phyloP scores from a whole-genome alignment of 2,797 vertebrate species.

The Crotalus adamanteus region DNA sequence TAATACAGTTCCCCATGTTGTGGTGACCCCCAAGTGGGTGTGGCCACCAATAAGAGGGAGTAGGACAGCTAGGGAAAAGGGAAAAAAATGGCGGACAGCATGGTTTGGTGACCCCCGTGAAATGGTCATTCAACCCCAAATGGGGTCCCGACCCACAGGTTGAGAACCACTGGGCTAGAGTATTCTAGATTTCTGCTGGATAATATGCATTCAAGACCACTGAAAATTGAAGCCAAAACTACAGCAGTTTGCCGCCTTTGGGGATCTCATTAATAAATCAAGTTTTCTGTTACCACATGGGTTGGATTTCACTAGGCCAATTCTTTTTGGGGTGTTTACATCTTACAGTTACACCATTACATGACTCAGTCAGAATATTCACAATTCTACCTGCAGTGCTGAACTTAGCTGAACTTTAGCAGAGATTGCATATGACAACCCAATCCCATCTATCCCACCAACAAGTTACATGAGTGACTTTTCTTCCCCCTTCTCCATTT shows the following conservation, averaged over 20 bases:
- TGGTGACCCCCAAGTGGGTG: too few relatives aligned
- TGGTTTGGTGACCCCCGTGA: too few relatives aligned
- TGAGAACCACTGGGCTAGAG: too few relatives aligned
- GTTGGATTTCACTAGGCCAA: background rate
- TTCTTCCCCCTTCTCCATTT: background rate
- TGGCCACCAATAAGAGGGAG: too few relatives aligned
- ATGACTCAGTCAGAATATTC: background rate
- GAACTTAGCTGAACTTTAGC: background rate
- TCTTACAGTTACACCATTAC: background rate
- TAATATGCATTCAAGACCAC: background rate
- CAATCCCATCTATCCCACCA: background rate
- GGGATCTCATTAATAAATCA: background rate
- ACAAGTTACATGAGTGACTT: background rate
- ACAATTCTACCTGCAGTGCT: background rate
- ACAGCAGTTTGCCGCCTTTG: background rate
- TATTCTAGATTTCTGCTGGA: background rate
- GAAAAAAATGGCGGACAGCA: too few relatives aligned
- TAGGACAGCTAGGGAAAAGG: too few relatives aligned
- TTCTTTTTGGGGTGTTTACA: background rate
- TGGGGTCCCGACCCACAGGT: too few relatives aligned
- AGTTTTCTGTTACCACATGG: background rate
- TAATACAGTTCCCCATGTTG: too few relatives aligned
- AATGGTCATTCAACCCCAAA: too few relatives aligned
- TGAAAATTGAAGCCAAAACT: background rate
- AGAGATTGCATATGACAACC: background rate